Conservation (phyloP, 1,140 invertebrate species). For the Conus ventricosus region DNA sequence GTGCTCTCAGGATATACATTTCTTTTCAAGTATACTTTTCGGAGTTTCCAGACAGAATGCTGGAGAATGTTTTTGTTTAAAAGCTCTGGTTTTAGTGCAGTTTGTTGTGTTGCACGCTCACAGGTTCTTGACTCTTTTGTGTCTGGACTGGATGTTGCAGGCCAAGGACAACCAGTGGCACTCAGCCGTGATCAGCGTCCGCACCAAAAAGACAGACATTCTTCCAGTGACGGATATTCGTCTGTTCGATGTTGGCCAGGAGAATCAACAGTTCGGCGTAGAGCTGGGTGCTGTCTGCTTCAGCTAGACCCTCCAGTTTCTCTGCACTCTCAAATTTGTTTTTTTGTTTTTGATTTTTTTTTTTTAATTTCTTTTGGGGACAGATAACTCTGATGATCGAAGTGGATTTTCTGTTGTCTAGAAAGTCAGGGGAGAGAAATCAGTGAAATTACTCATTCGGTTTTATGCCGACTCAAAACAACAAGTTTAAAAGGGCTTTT, state of each 20-base stretch:
- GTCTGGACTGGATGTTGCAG: not conserved
- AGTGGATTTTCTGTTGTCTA: not conserved
- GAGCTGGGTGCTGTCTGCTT: slow-evolving; percentile 91
- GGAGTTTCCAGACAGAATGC: no score
- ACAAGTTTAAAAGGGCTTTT: no score
- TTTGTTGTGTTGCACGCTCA: no score
- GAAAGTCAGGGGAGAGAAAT: not conserved
- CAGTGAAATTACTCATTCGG: no score
- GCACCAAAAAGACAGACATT: slow-evolving; percentile 85
- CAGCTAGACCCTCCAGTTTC: slow-evolving; percentile 71
- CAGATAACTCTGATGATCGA: not conserved
- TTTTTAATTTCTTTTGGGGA: slow-evolving; percentile 13
- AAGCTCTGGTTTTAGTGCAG: no score
- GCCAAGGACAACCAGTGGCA: slow-evolving; percentile 78
- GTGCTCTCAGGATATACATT: no score
- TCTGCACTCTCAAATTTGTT: not conserved
- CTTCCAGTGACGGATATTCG: slow-evolving; percentile 88
- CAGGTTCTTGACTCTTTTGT: not conserved
- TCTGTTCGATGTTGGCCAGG: slow-evolving; percentile 84
- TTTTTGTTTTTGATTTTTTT: not conserved
- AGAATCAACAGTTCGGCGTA: slow-evolving; percentile 86
- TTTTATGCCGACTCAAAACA: no score
- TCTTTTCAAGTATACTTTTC: no score
- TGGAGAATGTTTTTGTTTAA: no score
- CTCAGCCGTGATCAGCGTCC: slow-evolving; percentile 83